Evolutionary conservation across 2,888 invertebrate genomes (phyloP), one percentile per base, ranked within the genome.

Genomic region (Drosophila neoperkinsi): DNA sequence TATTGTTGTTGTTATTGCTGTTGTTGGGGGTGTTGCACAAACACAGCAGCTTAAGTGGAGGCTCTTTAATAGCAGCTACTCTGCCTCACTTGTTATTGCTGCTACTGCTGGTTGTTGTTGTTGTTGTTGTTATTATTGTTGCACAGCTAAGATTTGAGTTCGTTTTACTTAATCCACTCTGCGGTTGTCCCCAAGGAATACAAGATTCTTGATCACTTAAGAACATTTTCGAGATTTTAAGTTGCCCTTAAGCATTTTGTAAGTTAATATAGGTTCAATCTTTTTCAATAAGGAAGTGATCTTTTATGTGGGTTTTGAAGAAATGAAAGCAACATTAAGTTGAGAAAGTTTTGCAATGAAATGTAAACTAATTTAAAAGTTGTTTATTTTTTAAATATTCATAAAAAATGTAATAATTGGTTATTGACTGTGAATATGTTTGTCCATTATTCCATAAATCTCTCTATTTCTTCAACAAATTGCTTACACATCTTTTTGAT

Each of bases 11-110:
- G 62, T 46, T 43, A 38, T 66, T 61, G 55, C 61, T 60, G 56
- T 56, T 74, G 63, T 69, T 53, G 82, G 55, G 74, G 86, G 73
- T 83, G 72, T 86, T 86, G 77, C 86, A 66, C 59, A 74, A 78
- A 72, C 73, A 64, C 62, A 69, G 66, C 71, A 82, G 82, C 79
- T 79, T 79, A 79, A 79, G 79, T 79, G 82, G 63, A 61, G 61
- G 50, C 81, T 69, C 66, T 81, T 79, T 61, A 68, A 71, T 68
- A 77, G 62, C 81, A 73, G 77, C 79, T 64, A 77, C 78, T 78
- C 70, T 73, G 60, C 62, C 58, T 52, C 52, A 74, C 77, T 71
- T 71, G 53, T 68, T 68, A 18, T 25, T 53, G 16, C 36, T 13
- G 28, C 57, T 38, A 28, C 50, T 52, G 18, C 34, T 30, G 6